phyloP scores from a whole-genome alignment of 2,888 invertebrate genomes.

The Aphidoletes aphidimyza region DNA sequence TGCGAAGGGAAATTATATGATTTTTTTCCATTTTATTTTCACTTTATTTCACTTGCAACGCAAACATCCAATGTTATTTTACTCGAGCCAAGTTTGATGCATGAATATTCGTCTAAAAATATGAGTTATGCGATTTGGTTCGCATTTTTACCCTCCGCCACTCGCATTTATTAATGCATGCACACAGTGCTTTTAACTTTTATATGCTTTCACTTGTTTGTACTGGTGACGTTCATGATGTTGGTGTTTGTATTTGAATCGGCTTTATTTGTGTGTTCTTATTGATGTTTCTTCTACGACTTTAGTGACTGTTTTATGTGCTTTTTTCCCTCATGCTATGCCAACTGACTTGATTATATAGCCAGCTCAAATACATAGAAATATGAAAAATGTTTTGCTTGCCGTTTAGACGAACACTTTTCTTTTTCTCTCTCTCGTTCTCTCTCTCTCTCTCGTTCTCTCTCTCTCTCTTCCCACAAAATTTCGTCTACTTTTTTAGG shows the following conservation, averaged over 20 bases:
- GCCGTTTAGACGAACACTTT: constrained; percentile 3
- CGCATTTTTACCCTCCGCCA: background rate
- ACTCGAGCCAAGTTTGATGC: background rate
- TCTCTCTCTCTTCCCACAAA: background rate
- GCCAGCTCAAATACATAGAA: background rate
- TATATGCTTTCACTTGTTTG: background rate
- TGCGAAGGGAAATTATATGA: constrained; percentile 11
- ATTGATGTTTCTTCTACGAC: background rate
- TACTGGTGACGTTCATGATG: background rate
- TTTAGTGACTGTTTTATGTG: background rate
- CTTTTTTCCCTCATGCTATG: background rate
- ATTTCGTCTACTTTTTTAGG: constrained; percentile 18
- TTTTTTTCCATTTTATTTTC: constrained; percentile 51
- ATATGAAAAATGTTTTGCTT: background rate
- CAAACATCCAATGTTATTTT: background rate
- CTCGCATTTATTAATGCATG: constrained; percentile 21
- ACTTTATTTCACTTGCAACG: background rate
- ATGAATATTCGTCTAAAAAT: constrained; percentile 44
- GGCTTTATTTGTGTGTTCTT: background rate
- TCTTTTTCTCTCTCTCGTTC: background rate
- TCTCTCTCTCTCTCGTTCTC: background rate
- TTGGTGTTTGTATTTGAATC: background rate
- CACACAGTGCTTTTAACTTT: background rate
- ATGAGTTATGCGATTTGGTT: background rate
- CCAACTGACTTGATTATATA: background rate